These are phyloP conservation scores for Lucilia cuprina DNA, from an alignment of 1,140 invertebrate genomes.

Conservation along the genomic window DNA sequence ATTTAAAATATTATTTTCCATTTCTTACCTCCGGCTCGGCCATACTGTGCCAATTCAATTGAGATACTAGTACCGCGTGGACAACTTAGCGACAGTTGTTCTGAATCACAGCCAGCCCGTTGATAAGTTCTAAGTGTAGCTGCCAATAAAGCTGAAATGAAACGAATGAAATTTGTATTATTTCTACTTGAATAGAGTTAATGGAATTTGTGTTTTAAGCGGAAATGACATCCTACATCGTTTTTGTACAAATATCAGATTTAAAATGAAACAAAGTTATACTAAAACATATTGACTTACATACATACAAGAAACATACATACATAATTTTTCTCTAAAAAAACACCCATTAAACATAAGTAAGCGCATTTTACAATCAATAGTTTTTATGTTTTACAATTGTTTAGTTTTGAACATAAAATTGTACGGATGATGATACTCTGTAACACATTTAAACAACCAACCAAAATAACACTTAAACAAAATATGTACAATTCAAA, in stretches of 20 bases:
- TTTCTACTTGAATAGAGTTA: conserved; percentile 31
- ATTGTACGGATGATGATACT: background rate
- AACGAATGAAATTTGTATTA: conserved; percentile 30
- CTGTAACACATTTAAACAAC: too few relatives aligned
- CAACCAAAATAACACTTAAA: too few relatives aligned
- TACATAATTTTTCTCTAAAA: too few relatives aligned
- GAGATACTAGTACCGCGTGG: conserved; percentile 85
- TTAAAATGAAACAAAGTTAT: too few relatives aligned
- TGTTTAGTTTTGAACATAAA: conserved; percentile 15
- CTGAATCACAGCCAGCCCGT: conserved; percentile 84
- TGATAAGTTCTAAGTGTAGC: conserved; percentile 89
- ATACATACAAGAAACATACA: too few relatives aligned
- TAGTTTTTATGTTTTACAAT: conserved; percentile 8
- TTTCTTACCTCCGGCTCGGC: conserved; percentile 50
- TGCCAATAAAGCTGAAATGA: conserved; percentile 77
- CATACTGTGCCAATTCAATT: conserved; percentile 68
- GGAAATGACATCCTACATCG: background rate
- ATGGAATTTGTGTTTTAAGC: conserved; percentile 24
- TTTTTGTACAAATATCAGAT: too few relatives aligned
- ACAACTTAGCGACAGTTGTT: conserved; percentile 82
- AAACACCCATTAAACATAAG: too few relatives aligned
- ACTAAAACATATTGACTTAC: too few relatives aligned
- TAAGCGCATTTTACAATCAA: background rate
- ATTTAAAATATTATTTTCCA: conserved; percentile 11
- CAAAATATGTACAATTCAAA: too few relatives aligned